Percentiles rank a stretch among this genome's conserved stretches.
Evolutionary conservation across 2,888 invertebrate genomes (phyloP).

Genomic region (Chaetogeoica ovagalla): DNA sequence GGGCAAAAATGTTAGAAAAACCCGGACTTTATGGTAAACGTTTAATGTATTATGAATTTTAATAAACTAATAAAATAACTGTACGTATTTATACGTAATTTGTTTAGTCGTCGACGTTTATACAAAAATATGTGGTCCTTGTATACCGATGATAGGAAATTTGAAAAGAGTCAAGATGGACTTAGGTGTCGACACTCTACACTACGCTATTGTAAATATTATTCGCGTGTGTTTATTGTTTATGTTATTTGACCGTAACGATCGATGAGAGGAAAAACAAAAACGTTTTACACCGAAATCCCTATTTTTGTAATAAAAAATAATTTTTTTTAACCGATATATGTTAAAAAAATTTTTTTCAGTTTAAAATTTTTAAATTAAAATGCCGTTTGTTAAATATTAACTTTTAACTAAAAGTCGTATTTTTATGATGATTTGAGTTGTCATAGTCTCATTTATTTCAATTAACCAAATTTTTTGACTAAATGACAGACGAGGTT

Average conservation of each 20-base stretch:
- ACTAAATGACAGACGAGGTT: too few relatives aligned
- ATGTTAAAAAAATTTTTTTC: too few relatives aligned
- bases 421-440: too few relatives aligned
- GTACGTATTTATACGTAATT: background rate
- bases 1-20: conserved; percentile 74
- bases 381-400: too few relatives aligned
- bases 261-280: background rate
- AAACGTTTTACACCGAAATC: too few relatives aligned
- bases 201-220: conserved; percentile 72
- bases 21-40: conserved; percentile 75
- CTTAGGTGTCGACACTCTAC: conserved; percentile 79
- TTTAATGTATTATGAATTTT: background rate
- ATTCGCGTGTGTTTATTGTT: background rate
- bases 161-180: conserved; percentile 86
- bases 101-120: conserved; percentile 78
- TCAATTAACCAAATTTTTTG: too few relatives aligned
- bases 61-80: background rate
- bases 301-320: too few relatives aligned
- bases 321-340: too few relatives aligned
- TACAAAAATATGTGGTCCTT: conserved; percentile 91
- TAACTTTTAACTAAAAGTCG: too few relatives aligned
- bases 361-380: too few relatives aligned
- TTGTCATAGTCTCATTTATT: too few relatives aligned
- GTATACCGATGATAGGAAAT: conserved; percentile 79
- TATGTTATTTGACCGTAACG: background rate